phyloP scores from a whole-genome alignment of 1,140 invertebrate species.

The Eciton burchellii region DNA sequence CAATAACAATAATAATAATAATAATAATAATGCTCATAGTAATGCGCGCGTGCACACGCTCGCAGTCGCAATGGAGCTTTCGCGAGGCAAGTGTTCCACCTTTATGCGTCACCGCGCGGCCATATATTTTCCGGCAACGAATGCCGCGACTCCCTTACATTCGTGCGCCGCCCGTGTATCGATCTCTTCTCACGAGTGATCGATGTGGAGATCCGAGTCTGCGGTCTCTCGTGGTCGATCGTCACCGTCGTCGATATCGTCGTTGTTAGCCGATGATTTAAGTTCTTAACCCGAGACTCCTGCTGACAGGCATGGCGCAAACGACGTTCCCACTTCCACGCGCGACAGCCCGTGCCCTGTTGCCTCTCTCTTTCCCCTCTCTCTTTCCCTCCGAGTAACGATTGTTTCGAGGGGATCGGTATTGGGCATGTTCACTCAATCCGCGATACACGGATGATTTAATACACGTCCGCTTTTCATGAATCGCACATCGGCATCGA shows the following conservation, averaged over 20 bases:
- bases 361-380: slow-evolving; percentile 2
- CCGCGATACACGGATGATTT: slow-evolving; percentile 26
- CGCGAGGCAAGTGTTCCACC: slow-evolving; percentile 51
- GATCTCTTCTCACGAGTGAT: slow-evolving; percentile 74
- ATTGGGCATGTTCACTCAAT: slow-evolving; percentile 20
- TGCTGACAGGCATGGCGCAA: slow-evolving; percentile 77
- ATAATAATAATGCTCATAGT: slow-evolving; percentile 14
- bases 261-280: slow-evolving; percentile 77
- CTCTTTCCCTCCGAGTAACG: slow-evolving; percentile 52
- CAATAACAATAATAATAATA: too few relatives aligned
- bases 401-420: slow-evolving; percentile 59
- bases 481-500: slow-evolving; percentile 26
- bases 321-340: slow-evolving; percentile 73
- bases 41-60: slow-evolving; percentile 10
- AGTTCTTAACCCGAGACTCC: slow-evolving; percentile 76
- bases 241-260: slow-evolving; percentile 75
- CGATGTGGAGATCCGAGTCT: slow-evolving; percentile 70
- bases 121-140: slow-evolving; percentile 65
- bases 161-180: slow-evolving; percentile 65
- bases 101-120: slow-evolving; percentile 61
- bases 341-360: slow-evolving; percentile 37
- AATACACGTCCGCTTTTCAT: slow-evolving; percentile 45
- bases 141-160: slow-evolving; percentile 58
- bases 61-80: slow-evolving; percentile 24
- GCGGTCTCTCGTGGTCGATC: slow-evolving; percentile 70